Conservation (phyloP, 2,797 vertebrate species). For the Trichosurus vulpecula region DNA sequence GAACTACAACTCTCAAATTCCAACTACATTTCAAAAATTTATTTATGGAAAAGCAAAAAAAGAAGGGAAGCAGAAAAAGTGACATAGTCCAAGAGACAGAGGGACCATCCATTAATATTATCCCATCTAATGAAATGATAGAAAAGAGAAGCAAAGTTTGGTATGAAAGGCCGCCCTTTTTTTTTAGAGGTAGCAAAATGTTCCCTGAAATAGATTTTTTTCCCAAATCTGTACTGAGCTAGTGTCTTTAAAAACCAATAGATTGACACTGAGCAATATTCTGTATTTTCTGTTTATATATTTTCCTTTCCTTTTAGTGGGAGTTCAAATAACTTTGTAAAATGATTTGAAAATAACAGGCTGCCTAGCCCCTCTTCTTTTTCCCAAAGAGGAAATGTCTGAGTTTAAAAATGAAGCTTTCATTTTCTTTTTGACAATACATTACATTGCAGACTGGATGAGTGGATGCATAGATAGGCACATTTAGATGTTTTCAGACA, state of each 20-base stretch:
- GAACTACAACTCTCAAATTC: slow-evolving; percentile 76
- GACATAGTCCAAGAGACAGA: neutral
- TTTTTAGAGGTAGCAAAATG: neutral
- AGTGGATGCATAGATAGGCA: neutral
- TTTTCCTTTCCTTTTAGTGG: neutral
- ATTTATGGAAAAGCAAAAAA: slow-evolving; percentile 51
- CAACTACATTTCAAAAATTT: slow-evolving; percentile 54
- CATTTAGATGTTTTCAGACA: neutral
- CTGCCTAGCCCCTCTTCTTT: slow-evolving; percentile 18
- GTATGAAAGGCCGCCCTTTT: neutral
- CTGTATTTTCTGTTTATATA: neutral
- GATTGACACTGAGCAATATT: neutral
- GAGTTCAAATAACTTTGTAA: neutral
- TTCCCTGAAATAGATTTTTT: slow-evolving; percentile 46
- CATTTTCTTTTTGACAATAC: slow-evolving; percentile 23
- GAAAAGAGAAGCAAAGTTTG: slow-evolving; percentile 13
- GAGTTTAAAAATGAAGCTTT: slow-evolving; percentile 25
- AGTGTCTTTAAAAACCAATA: slow-evolving; percentile 33
- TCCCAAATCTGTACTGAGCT: neutral
- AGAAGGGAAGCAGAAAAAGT: slow-evolving; percentile 1
- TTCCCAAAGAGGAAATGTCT: neutral
- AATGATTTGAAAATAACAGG: slow-evolving; percentile 20
- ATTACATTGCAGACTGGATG: neutral
- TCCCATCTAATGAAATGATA: slow-evolving; percentile 12
- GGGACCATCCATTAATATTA: neutral